Evolutionary conservation across 2,113 vertebrate species (phyloP).

Genomic region (Aythya baeri): DNA sequence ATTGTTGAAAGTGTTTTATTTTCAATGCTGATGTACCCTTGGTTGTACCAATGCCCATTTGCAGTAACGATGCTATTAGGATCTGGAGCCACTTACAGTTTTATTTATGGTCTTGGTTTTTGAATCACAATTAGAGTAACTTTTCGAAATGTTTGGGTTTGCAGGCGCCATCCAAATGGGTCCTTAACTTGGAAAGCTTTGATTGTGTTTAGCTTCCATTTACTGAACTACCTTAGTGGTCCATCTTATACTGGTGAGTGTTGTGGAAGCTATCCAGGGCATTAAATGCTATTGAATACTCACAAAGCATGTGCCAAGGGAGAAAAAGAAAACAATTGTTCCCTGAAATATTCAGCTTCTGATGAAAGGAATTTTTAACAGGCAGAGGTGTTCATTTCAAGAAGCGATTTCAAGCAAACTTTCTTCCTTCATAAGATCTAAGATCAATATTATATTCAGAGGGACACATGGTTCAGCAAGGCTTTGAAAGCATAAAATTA

Average conservation of each 20-base stretch:
- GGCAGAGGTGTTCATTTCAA: not conserved
- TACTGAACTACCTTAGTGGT: conserved; percentile 36
- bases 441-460: not conserved
- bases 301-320: not conserved
- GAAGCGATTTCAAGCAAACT: not conserved
- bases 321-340: not conserved
- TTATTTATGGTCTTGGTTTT: conserved; percentile 67
- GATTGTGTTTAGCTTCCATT: conserved; percentile 1
- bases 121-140: conserved; percentile 59
- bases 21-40: conserved; percentile 9
- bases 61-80: conserved; percentile 4
- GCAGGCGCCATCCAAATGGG: conserved; percentile 20
- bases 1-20: conserved; percentile 18
- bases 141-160: conserved; percentile 64
- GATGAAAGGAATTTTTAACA: not conserved
- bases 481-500: not conserved
- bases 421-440: not conserved
- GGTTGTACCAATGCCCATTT: not conserved
- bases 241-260: not conserved
- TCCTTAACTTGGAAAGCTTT: conserved; percentile 42
- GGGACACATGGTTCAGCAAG: not conserved
- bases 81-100: conserved; percentile 58
- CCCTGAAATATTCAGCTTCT: not conserved
- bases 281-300: not conserved
- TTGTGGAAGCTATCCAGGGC: not conserved